phyloP scores from a whole-genome alignment of 2,888 invertebrate species.

The Junonia oenone region DNA sequence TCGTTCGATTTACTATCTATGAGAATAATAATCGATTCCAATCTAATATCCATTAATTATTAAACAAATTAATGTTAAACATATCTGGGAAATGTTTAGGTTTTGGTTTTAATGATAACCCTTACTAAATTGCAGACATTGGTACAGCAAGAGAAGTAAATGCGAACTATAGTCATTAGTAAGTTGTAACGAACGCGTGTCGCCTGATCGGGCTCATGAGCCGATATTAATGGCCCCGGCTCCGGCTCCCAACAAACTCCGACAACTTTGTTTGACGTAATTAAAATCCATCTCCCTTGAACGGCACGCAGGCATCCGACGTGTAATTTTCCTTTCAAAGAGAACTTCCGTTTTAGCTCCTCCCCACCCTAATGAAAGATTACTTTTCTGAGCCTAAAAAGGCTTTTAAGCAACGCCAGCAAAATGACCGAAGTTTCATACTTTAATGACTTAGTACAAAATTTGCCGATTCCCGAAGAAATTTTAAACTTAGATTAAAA shows the following conservation, averaged over 20 bases:
- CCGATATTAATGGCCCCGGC: constrained; percentile 41
- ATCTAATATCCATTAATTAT: background rate
- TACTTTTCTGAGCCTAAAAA: constrained; percentile 78
- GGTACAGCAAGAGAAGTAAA: background rate
- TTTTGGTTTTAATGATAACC: too few relatives aligned
- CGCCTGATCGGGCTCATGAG: constrained; percentile 27
- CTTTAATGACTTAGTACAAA: constrained; percentile 80
- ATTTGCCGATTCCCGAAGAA: constrained; percentile 77
- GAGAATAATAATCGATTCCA: background rate
- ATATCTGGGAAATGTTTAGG: too few relatives aligned
- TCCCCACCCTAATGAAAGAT: constrained; percentile 77
- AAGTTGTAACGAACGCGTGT: constrained; percentile 40
- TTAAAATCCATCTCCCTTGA: constrained; percentile 74
- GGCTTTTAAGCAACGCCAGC: constrained; percentile 78
- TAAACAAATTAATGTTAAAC: background rate
- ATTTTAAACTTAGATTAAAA: constrained; percentile 80
- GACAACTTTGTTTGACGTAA: constrained; percentile 73
- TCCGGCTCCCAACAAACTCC: constrained; percentile 46
- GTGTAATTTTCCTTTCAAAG: constrained; percentile 79
- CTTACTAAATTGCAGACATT: background rate
- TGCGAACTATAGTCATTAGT: constrained; percentile 34
- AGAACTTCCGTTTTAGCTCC: constrained; percentile 78
- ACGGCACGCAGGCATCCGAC: constrained; percentile 66
- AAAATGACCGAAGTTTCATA: constrained; percentile 79
- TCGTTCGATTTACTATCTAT: constrained; percentile 23